Evolutionary conservation across 2,888 invertebrate species (phyloP), one percentile per base, ranked within the genome.

Genomic region (Sinotaia quadrata): DNA sequence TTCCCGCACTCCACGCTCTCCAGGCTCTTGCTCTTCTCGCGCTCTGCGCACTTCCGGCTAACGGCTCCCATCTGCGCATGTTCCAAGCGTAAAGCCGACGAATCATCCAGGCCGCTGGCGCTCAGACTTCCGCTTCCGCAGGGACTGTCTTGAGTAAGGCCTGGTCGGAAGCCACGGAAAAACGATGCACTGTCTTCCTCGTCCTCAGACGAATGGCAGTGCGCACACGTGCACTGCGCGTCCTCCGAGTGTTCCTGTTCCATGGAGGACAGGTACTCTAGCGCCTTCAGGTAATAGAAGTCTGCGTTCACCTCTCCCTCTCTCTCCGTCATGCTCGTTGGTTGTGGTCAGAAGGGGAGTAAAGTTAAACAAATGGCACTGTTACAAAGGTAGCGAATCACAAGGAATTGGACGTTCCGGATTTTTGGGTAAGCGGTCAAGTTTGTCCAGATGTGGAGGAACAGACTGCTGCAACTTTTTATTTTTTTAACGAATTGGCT

Each of bases 261-360:
- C 5, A 41, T 41, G 7, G 33, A 21, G 7, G 65, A 36, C 56
- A 65, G 44, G 41, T 65, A 65, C 31, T 37, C 41, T 15, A 65
- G 31, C 1, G 65, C 65, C 37, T 56, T 65, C 21, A 18, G 31
- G 65, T 65, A 65, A 56, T 65, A 65, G 24, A 18, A 65, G 21
- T 65, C 65, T 5, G 54, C 65, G 24, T 33, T 41, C 27, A 33
- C 27, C 21, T 8, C 37, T 27, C 31, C 31, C 27, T 31, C 8
- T 31, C 29, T 54, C 27, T 27, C 27, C 10, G 27, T 24, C 54
- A 54, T 54, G 18, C 18, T 54, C 21, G 8, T 41, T 41, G 8
- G 41, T 8, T 8, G 41, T 8, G 41, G 41, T 8, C 10, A 18
- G 41, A 8, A 41, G 41, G 41, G 41, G 18, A 41, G 41, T 41